Percentiles rank a stretch among this genome's conserved stretches.
phyloP scores from a whole-genome alignment of 2,888 invertebrate genomes.

The Lasioglossum oenotherae region DNA sequence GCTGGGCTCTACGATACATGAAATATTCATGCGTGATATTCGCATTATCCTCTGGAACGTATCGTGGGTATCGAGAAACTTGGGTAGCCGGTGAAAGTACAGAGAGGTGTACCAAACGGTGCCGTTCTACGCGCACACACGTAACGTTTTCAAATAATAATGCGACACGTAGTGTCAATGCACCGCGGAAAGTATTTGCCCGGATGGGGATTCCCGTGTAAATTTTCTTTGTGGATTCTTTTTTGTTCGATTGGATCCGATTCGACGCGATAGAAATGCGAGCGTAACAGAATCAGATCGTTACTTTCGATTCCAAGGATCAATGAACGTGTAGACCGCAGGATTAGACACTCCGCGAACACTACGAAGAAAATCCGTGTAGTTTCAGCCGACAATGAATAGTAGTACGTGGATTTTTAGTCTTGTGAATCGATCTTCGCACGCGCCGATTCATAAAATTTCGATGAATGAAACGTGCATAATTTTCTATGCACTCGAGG shows the following conservation, averaged over 20 bases:
- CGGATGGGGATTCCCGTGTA: background rate
- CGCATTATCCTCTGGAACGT: constrained; percentile 50
- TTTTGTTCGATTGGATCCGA: background rate
- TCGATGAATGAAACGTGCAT: background rate
- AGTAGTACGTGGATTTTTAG: background rate
- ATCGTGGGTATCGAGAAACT: constrained; percentile 60
- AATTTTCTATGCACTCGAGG: background rate
- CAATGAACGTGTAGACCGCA: constrained; percentile 8
- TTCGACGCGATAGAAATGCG: background rate
- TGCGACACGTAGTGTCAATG: constrained; percentile 34
- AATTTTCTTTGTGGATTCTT: background rate
- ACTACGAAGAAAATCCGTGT: background rate
- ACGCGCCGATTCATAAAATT: background rate
- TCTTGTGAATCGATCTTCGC: background rate
- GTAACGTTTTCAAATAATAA: constrained; percentile 50
- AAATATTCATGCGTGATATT: constrained; percentile 55
- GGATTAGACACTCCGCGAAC: background rate
- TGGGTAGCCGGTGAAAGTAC: constrained; percentile 69
- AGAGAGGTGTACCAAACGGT: constrained; percentile 36
- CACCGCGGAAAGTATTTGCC: constrained; percentile 37
- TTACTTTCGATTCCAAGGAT: constrained; percentile 9
- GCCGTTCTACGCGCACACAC: constrained; percentile 38
- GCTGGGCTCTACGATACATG: constrained; percentile 24
- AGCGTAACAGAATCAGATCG: background rate
- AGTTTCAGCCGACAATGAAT: background rate